A percentile compares a stretch with the other conserved stretches of the same genome.
Evolutionary conservation across 2,797 vertebrate genomes (phyloP).

Genomic region (Spheniscus humboldti): DNA sequence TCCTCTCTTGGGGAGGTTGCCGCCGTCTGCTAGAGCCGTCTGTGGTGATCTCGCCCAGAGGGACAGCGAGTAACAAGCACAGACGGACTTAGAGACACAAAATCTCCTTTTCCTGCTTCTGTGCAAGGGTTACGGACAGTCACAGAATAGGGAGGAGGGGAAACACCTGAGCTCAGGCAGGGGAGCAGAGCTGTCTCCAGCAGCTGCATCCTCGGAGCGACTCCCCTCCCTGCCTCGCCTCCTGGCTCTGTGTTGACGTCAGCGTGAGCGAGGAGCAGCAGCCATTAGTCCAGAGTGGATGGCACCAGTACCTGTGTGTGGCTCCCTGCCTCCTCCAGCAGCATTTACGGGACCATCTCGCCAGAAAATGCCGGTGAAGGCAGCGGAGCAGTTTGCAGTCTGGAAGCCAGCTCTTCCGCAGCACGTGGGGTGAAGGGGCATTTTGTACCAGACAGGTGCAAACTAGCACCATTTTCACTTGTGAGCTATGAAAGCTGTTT

Average conservation of each 20-base stretch:
- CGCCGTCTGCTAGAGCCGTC: not conserved
- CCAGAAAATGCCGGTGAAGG: fast-evolving
- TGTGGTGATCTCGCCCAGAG: not conserved
- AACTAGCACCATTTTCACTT: not conserved
- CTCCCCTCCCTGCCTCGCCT: not conserved
- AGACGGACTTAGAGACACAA: not conserved
- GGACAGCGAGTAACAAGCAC: not conserved
- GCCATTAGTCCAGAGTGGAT: fast-evolving
- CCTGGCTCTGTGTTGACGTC: fast-evolving
- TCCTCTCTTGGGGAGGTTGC: not conserved
- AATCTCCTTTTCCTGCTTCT: not conserved
- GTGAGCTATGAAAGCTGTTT: not conserved
- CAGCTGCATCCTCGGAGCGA: fast-evolving
- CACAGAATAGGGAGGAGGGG: not conserved
- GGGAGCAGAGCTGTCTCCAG: not conserved
- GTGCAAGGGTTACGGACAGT: fast-evolving
- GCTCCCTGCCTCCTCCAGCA: not conserved
- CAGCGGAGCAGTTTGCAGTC: fast-evolving
- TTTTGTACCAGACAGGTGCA: fast-evolving
- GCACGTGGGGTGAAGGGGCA: fast-evolving
- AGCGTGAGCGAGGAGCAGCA: too few relatives aligned
- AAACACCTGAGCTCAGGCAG: not conserved
- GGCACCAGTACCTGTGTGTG: fast-evolving
- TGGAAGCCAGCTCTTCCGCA: not conserved
- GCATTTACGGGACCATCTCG: not conserved